A percentile compares a stretch with the other conserved stretches of the same genome.
Evolutionary conservation across 2,113 vertebrate genomes (phyloP).

Genomic region (Isurus oxyrinchus): DNA sequence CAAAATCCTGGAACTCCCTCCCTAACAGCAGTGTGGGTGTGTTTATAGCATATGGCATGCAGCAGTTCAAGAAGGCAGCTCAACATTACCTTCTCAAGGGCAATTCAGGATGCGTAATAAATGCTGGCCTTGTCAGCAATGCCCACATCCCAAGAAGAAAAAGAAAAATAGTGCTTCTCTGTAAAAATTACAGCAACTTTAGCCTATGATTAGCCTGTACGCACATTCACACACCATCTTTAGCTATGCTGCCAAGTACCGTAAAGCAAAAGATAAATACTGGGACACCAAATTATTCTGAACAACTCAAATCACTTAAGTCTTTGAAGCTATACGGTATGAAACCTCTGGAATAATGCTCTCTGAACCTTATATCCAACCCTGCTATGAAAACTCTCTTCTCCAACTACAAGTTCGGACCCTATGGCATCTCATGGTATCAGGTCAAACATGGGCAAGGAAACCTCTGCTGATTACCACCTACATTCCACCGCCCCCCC

Average conservation of each 20-base stretch:
- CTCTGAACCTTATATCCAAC: not conserved
- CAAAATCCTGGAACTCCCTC: too few relatives aligned
- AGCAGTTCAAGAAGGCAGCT: too few relatives aligned
- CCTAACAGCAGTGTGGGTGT: too few relatives aligned
- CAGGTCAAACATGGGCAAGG: too few relatives aligned
- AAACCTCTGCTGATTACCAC: too few relatives aligned
- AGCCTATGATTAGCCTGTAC: not conserved
- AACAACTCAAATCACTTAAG: not conserved
- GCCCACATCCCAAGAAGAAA: too few relatives aligned
- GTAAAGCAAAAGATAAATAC: not conserved
- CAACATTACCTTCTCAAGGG: too few relatives aligned
- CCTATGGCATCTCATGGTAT: too few relatives aligned
- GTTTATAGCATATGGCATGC: too few relatives aligned
- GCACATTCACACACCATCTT: not conserved
- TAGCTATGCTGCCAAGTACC: not conserved
- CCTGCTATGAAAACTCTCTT: not conserved
- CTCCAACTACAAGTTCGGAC: not conserved
- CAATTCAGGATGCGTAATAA: too few relatives aligned
- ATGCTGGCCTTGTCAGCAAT: too few relatives aligned
- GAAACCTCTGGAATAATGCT: not conserved
- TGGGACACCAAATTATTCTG: not conserved
- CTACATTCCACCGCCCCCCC: too few relatives aligned
- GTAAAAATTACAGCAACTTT: not conserved
- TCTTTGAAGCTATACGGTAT: not conserved
- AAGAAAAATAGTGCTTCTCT: not conserved